Evolutionary conservation across 2,888 invertebrate genomes (phyloP).

Genomic region (Nemotelus pantherinus): DNA sequence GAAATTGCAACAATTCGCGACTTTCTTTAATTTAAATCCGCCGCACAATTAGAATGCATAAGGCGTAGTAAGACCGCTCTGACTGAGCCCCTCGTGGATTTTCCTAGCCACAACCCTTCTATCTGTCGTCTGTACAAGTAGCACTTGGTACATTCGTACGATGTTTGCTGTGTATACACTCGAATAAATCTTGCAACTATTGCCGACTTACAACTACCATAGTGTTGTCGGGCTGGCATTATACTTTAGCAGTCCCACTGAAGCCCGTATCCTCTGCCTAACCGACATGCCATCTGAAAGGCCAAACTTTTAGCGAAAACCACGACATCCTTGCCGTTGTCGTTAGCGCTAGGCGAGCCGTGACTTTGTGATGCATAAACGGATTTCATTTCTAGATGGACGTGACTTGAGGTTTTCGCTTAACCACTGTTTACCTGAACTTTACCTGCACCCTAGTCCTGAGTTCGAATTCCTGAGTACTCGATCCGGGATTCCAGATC

Average conservation of each 20-base stretch:
- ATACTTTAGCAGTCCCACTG: background rate
- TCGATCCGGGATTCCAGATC: background rate
- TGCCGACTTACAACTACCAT: constrained; percentile 33
- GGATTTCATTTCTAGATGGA: constrained; percentile 47
- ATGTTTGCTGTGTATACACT: constrained; percentile 5
- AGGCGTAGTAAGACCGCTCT: constrained; percentile 1
- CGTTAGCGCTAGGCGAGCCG: constrained; percentile 26
- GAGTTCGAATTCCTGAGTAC: constrained; percentile 7
- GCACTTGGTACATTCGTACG: background rate
- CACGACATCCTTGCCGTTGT: constrained; percentile 39
- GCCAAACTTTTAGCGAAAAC: constrained; percentile 34
- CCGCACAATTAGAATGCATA: constrained; percentile 35
- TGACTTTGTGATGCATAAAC: constrained; percentile 45
- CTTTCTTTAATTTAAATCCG: constrained; percentile 32
- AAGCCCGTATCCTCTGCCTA: background rate
- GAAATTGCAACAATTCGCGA: constrained; percentile 39
- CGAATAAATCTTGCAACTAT: constrained; percentile 37
- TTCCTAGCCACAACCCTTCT: background rate
- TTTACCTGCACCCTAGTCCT: constrained; percentile 39
- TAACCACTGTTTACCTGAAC: constrained; percentile 49
- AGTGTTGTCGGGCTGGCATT: constrained; percentile 7
- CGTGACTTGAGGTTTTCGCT: constrained; percentile 49
- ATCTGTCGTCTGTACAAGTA: background rate
- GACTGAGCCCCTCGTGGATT: background rate
- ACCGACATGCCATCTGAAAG: background rate